Base-by-base conservation (phyloP, 2,797 vertebrate genomes). In the Petrocephalus sullivani region DNA sequence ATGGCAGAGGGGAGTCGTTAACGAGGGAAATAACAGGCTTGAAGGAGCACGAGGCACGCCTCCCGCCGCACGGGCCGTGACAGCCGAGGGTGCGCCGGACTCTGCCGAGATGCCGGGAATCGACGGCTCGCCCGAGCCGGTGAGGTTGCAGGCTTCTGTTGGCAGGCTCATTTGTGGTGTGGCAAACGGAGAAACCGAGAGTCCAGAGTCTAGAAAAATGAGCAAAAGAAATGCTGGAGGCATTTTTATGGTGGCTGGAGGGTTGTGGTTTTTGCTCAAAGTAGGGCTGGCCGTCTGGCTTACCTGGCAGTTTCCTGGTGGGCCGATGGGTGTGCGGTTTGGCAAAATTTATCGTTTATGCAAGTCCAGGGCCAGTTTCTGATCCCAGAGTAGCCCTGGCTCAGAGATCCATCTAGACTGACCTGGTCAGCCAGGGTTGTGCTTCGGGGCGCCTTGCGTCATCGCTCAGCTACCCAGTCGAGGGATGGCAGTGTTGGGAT, bases 361-460 rank as follows among this genome's bases (percentile, higher is more conserved):
- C 28, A 28, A 51, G 49, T 7, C 49, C 5, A 51, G 0, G 5
- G 49, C 49, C 49, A 51, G 8, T 37, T 14, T 37, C 33, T 37
- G 28, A 71, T 3, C 12, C 64, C 4, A 71, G 5, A 33, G 64
- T 28, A 71, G 33, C 28, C 64, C 28, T 92, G 53, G 90, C 92
- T 95, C 90, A 94, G 94, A 94, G 90, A 94, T 95, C 94, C 92
- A 95, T 93, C 89, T 87, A 89, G 89, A 86, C 90, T 88, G 89
- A 89, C 88, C 71, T 86, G 93, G 93, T 94, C 93, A 94, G 92
- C 91, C 90, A 91, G 91, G 91, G 90, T 91, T 67, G 81, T 86
- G 91, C 91, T 87, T 71, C 64, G 33, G 88, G 91, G 51, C n/a
- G 28, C 28, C 49, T 19, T 86, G 28, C 21, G 14, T 58, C 28